Percentiles rank a stretch among this genome's conserved stretches.
Evolutionary conservation across 2,888 invertebrate species (phyloP).

Genomic region (Panopea generosa): DNA sequence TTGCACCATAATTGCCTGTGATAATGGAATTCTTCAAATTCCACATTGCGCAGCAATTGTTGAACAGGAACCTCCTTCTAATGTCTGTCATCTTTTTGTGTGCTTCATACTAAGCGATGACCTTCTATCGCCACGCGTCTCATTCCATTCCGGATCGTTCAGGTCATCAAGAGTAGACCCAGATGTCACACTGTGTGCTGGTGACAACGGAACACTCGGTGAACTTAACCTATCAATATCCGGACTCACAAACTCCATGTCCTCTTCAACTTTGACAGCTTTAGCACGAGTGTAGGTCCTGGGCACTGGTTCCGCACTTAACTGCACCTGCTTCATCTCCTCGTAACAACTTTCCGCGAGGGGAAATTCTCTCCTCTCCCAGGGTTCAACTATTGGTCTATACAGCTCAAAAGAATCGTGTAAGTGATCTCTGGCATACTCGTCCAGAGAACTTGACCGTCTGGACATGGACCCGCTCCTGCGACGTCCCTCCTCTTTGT

Average conservation of each 20-base stretch:
- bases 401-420: conserved; percentile 38
- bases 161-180: conserved; percentile 74
- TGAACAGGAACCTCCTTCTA: too few species aligned
- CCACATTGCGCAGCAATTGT: too few species aligned
- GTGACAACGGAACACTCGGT: conserved; percentile 67
- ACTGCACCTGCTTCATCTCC: conserved; percentile 68
- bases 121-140: conserved; percentile 25
- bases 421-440: conserved; percentile 48
- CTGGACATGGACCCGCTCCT: conserved; percentile 70
- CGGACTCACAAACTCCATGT: conserved; percentile 58
- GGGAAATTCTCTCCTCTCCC: conserved; percentile 79
- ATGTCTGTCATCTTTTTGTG: conserved; percentile 55
- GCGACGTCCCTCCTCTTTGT: conserved; percentile 55
- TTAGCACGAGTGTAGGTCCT: conserved; percentile 32
- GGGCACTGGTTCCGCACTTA: conserved; percentile 23
- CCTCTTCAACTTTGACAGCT: conserved; percentile 45
- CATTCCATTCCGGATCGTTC: conserved; percentile 83
- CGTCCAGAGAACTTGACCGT: conserved; percentile 53
- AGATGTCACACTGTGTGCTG: conserved; percentile 72
- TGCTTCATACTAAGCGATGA: conserved; percentile 43
- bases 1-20: too few species aligned
- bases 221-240: conserved; percentile 39
- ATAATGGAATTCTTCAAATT: too few species aligned
- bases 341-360: conserved; percentile 75
- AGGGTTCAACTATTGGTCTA: conserved; percentile 68